These are phyloP conservation scores for Microtus pennsylvanicus DNA, from an alignment of 2,113 vertebrate species.

Conservation along the genomic window DNA sequence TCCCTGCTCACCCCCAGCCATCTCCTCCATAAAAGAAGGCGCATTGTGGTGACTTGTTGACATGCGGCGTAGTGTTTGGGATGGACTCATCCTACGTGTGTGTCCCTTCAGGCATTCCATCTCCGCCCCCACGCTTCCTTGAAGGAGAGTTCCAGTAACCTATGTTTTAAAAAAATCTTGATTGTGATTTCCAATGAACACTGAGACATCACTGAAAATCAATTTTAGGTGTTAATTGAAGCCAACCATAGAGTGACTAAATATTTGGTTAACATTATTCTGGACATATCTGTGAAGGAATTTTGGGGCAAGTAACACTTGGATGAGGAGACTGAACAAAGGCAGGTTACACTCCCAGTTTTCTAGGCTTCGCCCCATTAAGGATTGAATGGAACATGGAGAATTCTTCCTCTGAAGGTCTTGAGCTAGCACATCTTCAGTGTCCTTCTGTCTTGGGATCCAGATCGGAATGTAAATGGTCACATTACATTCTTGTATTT, in stretches of 20 bases:
- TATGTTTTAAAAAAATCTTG: background rate
- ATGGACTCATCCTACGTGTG: background rate
- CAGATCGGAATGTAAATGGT: background rate
- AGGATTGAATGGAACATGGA: background rate
- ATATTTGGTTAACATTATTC: constrained; percentile 7
- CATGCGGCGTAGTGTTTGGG: background rate
- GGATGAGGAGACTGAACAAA: background rate
- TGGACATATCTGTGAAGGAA: background rate
- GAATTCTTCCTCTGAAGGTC: background rate
- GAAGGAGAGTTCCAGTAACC: background rate
- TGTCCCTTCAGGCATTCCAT: background rate
- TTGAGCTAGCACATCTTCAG: background rate
- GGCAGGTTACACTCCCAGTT: background rate
- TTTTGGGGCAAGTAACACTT: background rate
- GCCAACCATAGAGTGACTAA: background rate
- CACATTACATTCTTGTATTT: background rate
- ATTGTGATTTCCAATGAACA: background rate
- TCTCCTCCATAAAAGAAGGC: background rate
- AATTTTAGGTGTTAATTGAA: background rate
- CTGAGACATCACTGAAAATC: background rate
- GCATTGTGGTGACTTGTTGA: background rate
- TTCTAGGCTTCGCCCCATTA: background rate
- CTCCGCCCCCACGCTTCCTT: background rate
- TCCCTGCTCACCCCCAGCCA: background rate
- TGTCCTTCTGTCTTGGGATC: background rate